Evolutionary conservation across 2,888 invertebrate genomes (phyloP).

Genomic region (Capitulum mitella): DNA sequence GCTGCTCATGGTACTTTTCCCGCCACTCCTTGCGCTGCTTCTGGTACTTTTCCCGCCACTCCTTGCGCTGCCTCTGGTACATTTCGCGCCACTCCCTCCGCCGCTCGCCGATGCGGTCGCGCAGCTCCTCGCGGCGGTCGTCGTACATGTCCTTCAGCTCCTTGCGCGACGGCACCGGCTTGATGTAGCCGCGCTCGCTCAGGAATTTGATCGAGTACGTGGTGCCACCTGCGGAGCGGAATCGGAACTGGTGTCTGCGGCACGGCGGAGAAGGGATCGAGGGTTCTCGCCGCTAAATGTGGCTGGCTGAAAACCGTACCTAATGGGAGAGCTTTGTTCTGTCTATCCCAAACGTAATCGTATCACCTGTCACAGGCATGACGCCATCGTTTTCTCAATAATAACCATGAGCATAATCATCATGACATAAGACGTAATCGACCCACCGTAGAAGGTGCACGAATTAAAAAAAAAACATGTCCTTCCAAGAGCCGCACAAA

Average conservation of each 20-base stretch:
- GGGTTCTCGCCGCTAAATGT: too few species aligned
- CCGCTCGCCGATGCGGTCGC: slow-evolving; percentile 41
- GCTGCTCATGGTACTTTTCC: slow-evolving; percentile 30
- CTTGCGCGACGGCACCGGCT: slow-evolving; percentile 64
- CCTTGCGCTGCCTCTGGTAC: slow-evolving; percentile 47
- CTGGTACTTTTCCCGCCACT: slow-evolving; percentile 33
- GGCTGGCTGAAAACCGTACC: too few species aligned
- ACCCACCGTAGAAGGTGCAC: too few species aligned
- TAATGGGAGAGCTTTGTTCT: too few species aligned
- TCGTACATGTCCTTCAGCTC: slow-evolving; percentile 57
- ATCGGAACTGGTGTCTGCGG: background rate
- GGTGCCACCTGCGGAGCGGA: slow-evolving; percentile 60
- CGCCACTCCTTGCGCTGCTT: slow-evolving; percentile 38
- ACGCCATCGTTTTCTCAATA: too few species aligned
- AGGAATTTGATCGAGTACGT: slow-evolving; percentile 75
- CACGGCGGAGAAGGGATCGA: too few species aligned
- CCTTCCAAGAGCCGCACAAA: too few species aligned
- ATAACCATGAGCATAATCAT: too few species aligned
- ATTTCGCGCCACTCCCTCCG: slow-evolving; percentile 31
- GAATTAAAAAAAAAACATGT: too few species aligned
- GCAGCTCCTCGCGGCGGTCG: slow-evolving; percentile 50
- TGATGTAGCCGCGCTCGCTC: slow-evolving; percentile 69
- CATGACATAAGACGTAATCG: too few species aligned
- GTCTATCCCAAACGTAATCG: too few species aligned
- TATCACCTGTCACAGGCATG: too few species aligned